Conservation (phyloP, 1,140 invertebrate species). For the Psilanteris sp. region DNA sequence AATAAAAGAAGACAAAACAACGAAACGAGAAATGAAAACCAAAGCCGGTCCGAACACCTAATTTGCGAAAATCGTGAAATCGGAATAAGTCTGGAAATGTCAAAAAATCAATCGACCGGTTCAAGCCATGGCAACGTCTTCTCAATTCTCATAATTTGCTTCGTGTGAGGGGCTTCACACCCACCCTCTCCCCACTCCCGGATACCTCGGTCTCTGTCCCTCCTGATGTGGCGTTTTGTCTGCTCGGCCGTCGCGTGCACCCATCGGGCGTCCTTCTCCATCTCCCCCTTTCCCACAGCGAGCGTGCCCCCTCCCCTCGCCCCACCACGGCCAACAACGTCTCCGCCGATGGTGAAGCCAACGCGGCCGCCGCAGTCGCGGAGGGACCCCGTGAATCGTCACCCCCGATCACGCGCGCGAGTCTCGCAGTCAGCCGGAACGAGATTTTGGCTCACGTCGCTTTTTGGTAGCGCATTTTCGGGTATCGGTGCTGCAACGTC, state of each 20-base stretch:
- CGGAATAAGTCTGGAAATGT: slow-evolving; percentile 45
- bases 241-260: slow-evolving; percentile 41
- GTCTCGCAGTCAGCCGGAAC: slow-evolving; percentile 63
- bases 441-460: slow-evolving; percentile 61
- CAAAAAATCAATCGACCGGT: slow-evolving; percentile 59
- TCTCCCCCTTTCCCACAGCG: slow-evolving; percentile 23
- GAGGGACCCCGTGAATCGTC: slow-evolving; percentile 66
- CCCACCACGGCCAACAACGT: slow-evolving; percentile 33
- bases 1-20: too few relatives aligned
- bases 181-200: slow-evolving; percentile 53
- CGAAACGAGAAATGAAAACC: too few relatives aligned
- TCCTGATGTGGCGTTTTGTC: not conserved
- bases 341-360: slow-evolving; percentile 49
- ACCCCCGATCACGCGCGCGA: slow-evolving; percentile 69
- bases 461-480: slow-evolving; percentile 50
- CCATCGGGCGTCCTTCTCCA: slow-evolving; percentile 52
- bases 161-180: slow-evolving; percentile 60
- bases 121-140: slow-evolving; percentile 59
- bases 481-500: slow-evolving; percentile 54
- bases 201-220: slow-evolving; percentile 18
- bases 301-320: slow-evolving; percentile 59
- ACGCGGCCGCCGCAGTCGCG: slow-evolving; percentile 58
- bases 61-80: too few relatives aligned
- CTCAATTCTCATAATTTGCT: slow-evolving; percentile 58
- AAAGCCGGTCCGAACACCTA: too few relatives aligned